A percentile compares a stretch with the other conserved stretches of the same genome.
Conservation (phyloP, 2,113 vertebrate genomes). For the Donacobius atricapilla region DNA sequence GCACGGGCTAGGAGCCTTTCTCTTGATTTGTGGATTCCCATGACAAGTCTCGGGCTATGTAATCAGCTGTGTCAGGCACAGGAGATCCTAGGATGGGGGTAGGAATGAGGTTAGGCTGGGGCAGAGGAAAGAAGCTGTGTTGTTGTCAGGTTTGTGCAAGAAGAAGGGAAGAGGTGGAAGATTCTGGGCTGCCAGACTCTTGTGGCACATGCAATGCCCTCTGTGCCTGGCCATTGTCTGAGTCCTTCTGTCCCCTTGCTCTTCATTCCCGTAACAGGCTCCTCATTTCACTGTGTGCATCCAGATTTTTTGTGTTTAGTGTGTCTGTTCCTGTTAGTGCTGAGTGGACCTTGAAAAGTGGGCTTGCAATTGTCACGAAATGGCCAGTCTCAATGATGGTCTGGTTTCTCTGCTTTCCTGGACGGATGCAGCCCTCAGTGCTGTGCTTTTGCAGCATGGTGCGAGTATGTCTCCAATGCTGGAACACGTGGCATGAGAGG, state of each 20-base stretch:
- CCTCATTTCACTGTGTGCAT: not conserved
- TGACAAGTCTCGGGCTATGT: not conserved
- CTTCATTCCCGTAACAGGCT: not conserved
- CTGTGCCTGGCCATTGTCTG: not conserved
- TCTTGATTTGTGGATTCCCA: not conserved
- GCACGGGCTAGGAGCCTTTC: not conserved
- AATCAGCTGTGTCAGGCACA: not conserved
- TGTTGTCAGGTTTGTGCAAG: not conserved
- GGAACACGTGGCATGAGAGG: not conserved
- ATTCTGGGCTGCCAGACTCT: not conserved
- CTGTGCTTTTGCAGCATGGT: not conserved
- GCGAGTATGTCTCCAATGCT: not conserved
- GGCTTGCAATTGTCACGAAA: not conserved
- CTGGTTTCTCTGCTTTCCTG: not conserved
- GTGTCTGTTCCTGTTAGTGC: not conserved
- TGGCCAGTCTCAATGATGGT: fast-evolving
- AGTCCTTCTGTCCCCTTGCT: not conserved
- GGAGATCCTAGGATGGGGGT: not conserved
- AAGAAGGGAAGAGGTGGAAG: not conserved
- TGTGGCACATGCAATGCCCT: not conserved
- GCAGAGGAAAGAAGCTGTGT: not conserved
- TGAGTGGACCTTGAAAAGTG: not conserved
- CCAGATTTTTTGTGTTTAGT: not conserved
- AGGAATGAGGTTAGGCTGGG: not conserved
- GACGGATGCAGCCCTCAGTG: not conserved